Base-by-base conservation (phyloP, 2,113 vertebrate genomes). In the Mus pahari region DNA sequence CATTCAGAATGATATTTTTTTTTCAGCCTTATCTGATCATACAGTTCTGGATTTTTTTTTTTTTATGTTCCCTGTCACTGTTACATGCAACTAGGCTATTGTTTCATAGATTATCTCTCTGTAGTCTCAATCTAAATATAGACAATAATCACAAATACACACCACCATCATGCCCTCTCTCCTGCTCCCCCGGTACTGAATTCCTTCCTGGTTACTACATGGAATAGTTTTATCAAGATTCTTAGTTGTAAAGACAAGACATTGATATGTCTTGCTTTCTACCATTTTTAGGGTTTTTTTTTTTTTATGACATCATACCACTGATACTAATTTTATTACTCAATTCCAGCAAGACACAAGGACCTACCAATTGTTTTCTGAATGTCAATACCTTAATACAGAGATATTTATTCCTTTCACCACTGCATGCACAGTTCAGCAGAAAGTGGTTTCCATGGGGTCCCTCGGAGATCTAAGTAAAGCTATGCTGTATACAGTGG, bases 1-100 rank as follows among this genome's bases (percentile, higher is more conserved):
- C 48, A 70, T 62, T 95, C 45, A 91, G 31, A 86, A 92, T 79
- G 64, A n/a, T 11, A 73, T n/a, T n/a, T n/a, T n/a, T 71, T 92
- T 83, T 50, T 50, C 60, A 39, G 7, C 7, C 64, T 68, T 78
- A 3, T 26, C 33, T 53, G 14, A 39, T 87, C 58, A 84, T n/a
- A 0, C 7, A 75, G 79, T 83, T 91, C 55, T 50, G 20, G 42
- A 83, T 71, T 62, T 90, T 92, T 79, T 90, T 92, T 79, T 62
- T 92, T 90, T 81, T 81, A 26, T 77, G 13, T 71, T n/a, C 3
- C 10, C 4, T 93, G 70, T 45, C 84, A 83, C 42, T 93, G 89
- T 83, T 90, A 33, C 33, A 89, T 70, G 74, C 28, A 91, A 22
- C 3, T n/a, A 86, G 42, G 8, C 83, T 77, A 45, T 93, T 93